Conservation (phyloP, 2,888 invertebrate genomes). For the Andrena bucephala region DNA sequence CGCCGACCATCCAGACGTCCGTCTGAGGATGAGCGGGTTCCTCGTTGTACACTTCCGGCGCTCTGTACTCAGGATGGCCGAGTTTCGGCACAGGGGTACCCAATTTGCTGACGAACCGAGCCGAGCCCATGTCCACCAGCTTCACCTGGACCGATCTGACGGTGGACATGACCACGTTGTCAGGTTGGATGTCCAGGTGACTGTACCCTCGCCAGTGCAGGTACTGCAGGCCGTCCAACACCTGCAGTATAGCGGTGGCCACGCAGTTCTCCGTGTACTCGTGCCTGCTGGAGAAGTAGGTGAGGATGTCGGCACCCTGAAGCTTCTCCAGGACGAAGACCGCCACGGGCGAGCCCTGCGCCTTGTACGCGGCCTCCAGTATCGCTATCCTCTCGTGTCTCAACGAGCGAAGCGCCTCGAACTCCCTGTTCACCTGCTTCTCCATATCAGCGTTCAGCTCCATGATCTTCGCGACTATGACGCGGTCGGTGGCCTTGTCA, state of each 20-base stretch:
- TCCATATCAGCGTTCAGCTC: conserved; percentile 89
- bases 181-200: conserved; percentile 96
- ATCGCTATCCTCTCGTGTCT: conserved; percentile 95
- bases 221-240: conserved; percentile 96
- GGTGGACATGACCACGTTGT: conserved; percentile 96
- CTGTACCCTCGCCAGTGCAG: conserved; percentile 97
- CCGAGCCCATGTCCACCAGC: conserved; percentile 96
- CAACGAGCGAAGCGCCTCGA: conserved; percentile 92
- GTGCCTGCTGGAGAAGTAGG: conserved; percentile 94
- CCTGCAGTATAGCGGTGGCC: conserved; percentile 93
- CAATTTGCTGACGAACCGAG: conserved; percentile 92
- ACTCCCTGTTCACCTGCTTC: conserved; percentile 90
- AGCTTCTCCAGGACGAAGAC: conserved; percentile 93
- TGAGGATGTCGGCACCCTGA: conserved; percentile 96
- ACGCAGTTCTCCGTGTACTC: conserved; percentile 97
- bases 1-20: conserved; percentile 98
- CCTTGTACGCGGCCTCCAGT: conserved; percentile 90
- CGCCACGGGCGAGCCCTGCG: conserved; percentile 89
- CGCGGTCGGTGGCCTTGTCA: conserved; percentile 90
- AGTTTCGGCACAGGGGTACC: conserved; percentile 90
- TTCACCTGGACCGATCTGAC: conserved; percentile 94
- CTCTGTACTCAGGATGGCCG: conserved; percentile 92
- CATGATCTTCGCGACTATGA: conserved; percentile 94
- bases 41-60: conserved; percentile 95
- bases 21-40: conserved; percentile 95